Base-by-base conservation (phyloP, 1,140 invertebrate genomes). In the Oryzaephilus surinamensis region DNA sequence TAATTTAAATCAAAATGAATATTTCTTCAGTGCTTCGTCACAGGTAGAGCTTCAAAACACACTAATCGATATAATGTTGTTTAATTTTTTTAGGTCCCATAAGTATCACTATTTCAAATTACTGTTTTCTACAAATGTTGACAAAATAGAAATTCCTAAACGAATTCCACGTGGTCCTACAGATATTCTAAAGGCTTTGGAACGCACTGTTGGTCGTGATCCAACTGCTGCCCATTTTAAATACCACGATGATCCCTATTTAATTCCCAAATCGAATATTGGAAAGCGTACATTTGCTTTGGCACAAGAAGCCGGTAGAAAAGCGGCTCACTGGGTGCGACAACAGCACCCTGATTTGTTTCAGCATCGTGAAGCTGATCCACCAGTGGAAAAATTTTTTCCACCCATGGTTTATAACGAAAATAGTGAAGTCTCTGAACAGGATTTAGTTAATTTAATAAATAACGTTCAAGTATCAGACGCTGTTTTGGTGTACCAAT, bases 171-270 rank as follows among this genome's bases (percentile, higher is more conserved):
- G 87, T 48, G 70, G 75, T 1, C 76, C 85, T 7, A 91, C 86
- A 17, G 86, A 88, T 61, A 79, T 93, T 38, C 64, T 93, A 29
- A 64, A 84, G 67, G 85, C 85, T 6, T 63, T 91, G 44, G 76
- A 82, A 19, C 71, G 67, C 41, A 88, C 84, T 2, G 72, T 89
- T 12, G 67, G 70, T 18, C 62, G 72, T 16, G 88, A 93, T 66
- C 68, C 72, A 18, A 86, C 80, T 11, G 84, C 81, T n/a, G 66
- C 84, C 13, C 79, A 86, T 61, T 93, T 86, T 57, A 86, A 84
- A 59, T 94, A 77, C 60, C 79, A 87, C 53, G 89, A 95, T 73
- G 91, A 95, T 66, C 89, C 90, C 4, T 92, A 71, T 60, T 65
- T 94, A 2, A 81, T 82, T 48, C 90, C 90, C n/a, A 58, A 66